Evolutionary conservation across 1,140 invertebrate genomes (phyloP), one percentile per base, ranked within the genome.

Genomic region (Musca vetustissima): DNA sequence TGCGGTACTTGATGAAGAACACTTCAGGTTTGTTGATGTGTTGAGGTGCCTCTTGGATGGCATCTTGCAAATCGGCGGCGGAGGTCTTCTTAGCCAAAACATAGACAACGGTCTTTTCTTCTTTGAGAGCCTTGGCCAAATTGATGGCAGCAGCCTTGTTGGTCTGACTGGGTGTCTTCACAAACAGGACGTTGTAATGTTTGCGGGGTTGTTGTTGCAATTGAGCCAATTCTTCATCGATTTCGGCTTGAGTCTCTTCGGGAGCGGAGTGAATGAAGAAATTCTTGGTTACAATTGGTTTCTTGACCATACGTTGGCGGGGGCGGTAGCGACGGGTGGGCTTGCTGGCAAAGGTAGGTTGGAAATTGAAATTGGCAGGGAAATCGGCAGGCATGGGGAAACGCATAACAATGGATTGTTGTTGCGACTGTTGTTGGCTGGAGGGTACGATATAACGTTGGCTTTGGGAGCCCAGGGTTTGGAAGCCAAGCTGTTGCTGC

Each of bases 51-150:
- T 82, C 79, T 59, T 92, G 88, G 90, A 93, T 73, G 88, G 89
- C 88, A 90, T 93, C 87, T 92, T 93, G 89, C 77, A 92, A 86
- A 52, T 92, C 90, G 43, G 77, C 15, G 73, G 92, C 89, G 0
- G 76, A 73, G 68, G 90, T 91, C 83, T 90, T 93, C 85, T 93
- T 93, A 24, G 92, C 90, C 71, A 94, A 84, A 15, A 94, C 92
- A 83, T 94, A 93, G 70, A 94, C 92, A 65, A 93, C 87, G 13
- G 92, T 94, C 80, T 94, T 94, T 79, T 93, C 91, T 83, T 94
- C 91, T 67, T 90, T 90, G 84, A 74, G 90, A 82, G 72, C 84
- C 83, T 76, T 91, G 89, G 90, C 83, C 17, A 87, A 85, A 32
- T 89, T 89, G 0, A 32, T 88, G 66, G 91, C 90, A 7, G 78